Percentiles rank a stretch among this genome's conserved stretches.
Evolutionary conservation across 2,888 invertebrate species (phyloP).

Genomic region (Tachina lurida): DNA sequence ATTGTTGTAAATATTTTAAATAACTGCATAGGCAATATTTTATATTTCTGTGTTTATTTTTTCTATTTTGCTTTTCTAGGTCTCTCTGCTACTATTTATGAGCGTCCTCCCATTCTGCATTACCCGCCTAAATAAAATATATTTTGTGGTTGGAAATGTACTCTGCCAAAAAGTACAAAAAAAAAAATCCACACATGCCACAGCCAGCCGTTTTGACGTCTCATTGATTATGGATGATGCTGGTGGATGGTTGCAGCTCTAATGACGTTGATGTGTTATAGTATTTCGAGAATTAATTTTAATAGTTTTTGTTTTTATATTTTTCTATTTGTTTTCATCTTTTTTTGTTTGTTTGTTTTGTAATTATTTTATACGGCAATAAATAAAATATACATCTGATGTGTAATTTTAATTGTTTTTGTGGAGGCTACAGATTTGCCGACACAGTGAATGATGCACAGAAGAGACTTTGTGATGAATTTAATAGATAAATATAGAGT

Average conservation of each 20-base stretch:
- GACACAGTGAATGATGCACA: not conserved
- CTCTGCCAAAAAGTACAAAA: not conserved
- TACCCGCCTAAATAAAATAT: not conserved
- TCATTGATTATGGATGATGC: conserved; percentile 57
- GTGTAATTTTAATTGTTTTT: conserved; percentile 41
- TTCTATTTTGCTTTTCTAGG: not conserved
- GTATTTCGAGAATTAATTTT: conserved; percentile 15
- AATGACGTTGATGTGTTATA: conserved; percentile 34
- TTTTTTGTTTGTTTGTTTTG: not conserved
- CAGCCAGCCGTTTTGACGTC: conserved; percentile 63
- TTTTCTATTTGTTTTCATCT: conserved; percentile 6
- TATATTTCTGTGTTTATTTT: not conserved
- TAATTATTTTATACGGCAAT: conserved; percentile 26
- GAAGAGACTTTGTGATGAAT: not conserved
- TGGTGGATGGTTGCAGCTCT: conserved; percentile 2
- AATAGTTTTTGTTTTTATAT: conserved; percentile 31
- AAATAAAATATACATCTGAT: conserved; percentile 49
- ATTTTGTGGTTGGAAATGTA: conserved; percentile 1
- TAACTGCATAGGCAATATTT: conserved; percentile 18
- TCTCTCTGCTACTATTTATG: not conserved
- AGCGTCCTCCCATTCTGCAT: not conserved
- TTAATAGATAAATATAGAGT: not conserved
- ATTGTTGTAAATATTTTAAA: conserved; percentile 31
- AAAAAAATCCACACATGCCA: conserved; percentile 1
- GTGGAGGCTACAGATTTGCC: not conserved